Conservation (phyloP, 2,113 vertebrate species). For the Chascanopsetta lugubris region DNA sequence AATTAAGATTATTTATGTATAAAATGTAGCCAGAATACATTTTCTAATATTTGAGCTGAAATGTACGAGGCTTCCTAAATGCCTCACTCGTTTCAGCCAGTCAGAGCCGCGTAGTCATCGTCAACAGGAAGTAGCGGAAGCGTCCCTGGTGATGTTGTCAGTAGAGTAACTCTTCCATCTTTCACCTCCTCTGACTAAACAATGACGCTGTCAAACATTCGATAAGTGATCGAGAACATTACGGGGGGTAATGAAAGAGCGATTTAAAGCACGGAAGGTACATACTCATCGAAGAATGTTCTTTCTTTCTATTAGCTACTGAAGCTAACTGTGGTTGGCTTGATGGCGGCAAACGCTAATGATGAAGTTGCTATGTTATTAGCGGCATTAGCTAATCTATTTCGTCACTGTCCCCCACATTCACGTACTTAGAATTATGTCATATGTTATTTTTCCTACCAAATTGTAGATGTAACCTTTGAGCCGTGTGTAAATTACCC, state of each 20-base stretch:
- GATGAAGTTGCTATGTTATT: conserved; percentile 25
- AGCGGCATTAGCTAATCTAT: conserved; percentile 1
- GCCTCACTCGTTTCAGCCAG: conserved; percentile 36
- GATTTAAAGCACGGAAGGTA: conserved; percentile 29
- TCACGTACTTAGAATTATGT: neutral
- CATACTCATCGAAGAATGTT: conserved; percentile 6
- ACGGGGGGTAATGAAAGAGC: conserved; percentile 10
- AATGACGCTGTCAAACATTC: neutral
- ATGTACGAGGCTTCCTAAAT: conserved; percentile 7
- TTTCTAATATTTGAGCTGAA: neutral
- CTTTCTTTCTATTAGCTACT: conserved; percentile 1
- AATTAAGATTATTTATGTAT: too few species aligned
- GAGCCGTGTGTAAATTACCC: too few species aligned
- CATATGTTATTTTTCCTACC: neutral
- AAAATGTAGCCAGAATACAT: too few species aligned
- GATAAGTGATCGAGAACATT: neutral
- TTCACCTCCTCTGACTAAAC: neutral
- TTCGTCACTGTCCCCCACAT: neutral
- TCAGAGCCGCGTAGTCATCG: conserved; percentile 27
- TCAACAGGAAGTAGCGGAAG: conserved; percentile 64
- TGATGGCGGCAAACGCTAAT: conserved; percentile 9
- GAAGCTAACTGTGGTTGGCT: conserved; percentile 32
- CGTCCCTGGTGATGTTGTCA: conserved; percentile 69
- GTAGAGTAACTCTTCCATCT: neutral
- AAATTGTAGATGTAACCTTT: neutral